Conservation (phyloP, 2,888 invertebrate genomes). For the Electrophaes corylata region DNA sequence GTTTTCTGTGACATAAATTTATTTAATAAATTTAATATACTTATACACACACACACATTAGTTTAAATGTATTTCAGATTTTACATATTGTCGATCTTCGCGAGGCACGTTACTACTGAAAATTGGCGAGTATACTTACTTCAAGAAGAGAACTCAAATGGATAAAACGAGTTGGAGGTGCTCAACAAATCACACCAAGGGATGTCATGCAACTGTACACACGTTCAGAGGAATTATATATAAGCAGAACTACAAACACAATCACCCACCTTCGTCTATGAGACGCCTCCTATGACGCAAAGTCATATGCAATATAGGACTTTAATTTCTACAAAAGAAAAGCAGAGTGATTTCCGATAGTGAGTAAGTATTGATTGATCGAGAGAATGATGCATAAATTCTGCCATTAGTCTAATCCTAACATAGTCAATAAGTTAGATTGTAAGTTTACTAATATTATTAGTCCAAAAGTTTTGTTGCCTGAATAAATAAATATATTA, state of each 20-base stretch:
- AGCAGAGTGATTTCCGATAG: background rate
- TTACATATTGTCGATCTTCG: slow-evolving; percentile 8
- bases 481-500: no score
- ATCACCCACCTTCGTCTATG: slow-evolving; percentile 1
- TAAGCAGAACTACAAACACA: background rate
- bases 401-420: no score
- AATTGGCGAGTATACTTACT: slow-evolving; percentile 6
- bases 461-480: no score
- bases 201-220: slow-evolving; percentile 15
- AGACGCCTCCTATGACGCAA: no score
- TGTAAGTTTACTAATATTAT: no score
- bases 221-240: background rate
- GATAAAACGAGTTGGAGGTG: slow-evolving; percentile 19
- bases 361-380: background rate
- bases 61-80: background rate
- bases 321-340: no score
- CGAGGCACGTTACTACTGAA: slow-evolving; percentile 6
- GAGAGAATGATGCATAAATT: no score
- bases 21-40: no score
- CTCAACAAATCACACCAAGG: slow-evolving; percentile 13
- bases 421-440: no score
- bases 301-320: no score
- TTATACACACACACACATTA: no score
- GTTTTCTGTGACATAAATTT: no score
- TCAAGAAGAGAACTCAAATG: slow-evolving; percentile 1